phyloP scores from a whole-genome alignment of 2,888 invertebrate species.

The Diplolepis rosae region DNA sequence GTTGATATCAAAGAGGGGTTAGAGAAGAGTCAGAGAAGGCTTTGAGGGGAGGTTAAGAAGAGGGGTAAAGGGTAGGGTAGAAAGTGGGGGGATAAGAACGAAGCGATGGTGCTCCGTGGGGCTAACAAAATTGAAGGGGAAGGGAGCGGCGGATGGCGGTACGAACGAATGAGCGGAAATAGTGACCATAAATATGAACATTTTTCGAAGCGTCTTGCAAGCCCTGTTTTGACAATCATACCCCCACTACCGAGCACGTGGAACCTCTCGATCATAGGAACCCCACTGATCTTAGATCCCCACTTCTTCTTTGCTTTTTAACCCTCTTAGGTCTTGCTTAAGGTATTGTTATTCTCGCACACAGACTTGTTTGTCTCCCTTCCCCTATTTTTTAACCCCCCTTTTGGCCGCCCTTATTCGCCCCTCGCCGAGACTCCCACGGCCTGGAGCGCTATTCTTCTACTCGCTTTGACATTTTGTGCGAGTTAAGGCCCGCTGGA shows the following conservation, averaged over 20 bases:
- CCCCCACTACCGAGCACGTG: conserved; percentile 44
- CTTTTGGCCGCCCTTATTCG: background rate
- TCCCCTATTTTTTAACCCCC: background rate
- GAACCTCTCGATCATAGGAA: conserved; percentile 22
- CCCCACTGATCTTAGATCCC: conserved; percentile 33
- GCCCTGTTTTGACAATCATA: conserved; percentile 69
- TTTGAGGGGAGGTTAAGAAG: conserved; percentile 41
- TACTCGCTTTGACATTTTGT: conserved; percentile 63
- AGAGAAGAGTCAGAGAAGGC: conserved; percentile 36
- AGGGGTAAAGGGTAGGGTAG: conserved; percentile 39
- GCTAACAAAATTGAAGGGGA: conserved; percentile 40
- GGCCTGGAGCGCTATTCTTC: conserved; percentile 50
- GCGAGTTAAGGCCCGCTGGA: conserved; percentile 52
- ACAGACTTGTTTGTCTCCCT: background rate
- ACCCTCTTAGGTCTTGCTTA: conserved; percentile 55
- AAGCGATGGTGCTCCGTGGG: too few relatives aligned
- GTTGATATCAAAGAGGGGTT: conserved; percentile 41
- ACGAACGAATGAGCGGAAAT: conserved; percentile 58
- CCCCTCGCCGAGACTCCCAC: background rate
- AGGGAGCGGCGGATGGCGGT: conserved; percentile 34
- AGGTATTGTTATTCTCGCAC: background rate
- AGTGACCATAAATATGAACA: conserved; percentile 69
- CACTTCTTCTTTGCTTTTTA: conserved; percentile 46
- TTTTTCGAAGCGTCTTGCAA: conserved; percentile 67
- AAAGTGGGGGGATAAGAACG: conserved; percentile 43